Percentiles rank a stretch among this genome's conserved stretches.
These are phyloP conservation scores for Rhinogobio ventralis DNA, from an alignment of 2,797 vertebrate genomes.

Conservation along the genomic window DNA sequence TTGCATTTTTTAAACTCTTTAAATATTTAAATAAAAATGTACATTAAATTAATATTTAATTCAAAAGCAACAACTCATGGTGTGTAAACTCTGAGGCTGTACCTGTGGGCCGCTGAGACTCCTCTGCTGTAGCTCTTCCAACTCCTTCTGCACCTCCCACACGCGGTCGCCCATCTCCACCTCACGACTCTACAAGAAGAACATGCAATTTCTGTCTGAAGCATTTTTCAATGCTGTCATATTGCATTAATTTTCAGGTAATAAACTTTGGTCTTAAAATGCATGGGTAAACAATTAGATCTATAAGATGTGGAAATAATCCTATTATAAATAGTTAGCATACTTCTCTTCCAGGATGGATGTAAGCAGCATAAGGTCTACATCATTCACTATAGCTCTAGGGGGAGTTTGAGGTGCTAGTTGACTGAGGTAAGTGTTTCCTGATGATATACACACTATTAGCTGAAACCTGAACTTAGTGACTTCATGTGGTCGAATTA, in stretches of 20 bases:
- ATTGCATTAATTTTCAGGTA: background rate
- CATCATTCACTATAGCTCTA: slow-evolving; percentile 50
- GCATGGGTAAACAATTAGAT: slow-evolving; percentile 1
- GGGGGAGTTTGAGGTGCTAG: slow-evolving; percentile 31
- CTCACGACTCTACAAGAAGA: slow-evolving; percentile 84
- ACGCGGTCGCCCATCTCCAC: slow-evolving; percentile 95
- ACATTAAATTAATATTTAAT: background rate
- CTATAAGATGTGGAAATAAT: slow-evolving; percentile 15
- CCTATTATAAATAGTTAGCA: background rate
- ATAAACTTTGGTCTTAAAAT: slow-evolving; percentile 7
- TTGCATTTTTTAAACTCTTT: too few species aligned
- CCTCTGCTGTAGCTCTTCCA: slow-evolving; percentile 83
- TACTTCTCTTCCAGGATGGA: background rate
- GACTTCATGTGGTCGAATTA: slow-evolving; percentile 16
- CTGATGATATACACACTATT: slow-evolving; percentile 50
- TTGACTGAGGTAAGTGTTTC: slow-evolving; percentile 49
- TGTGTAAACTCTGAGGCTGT: slow-evolving; percentile 46
- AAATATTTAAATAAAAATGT: too few species aligned
- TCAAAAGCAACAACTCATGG: background rate
- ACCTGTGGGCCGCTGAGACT: slow-evolving; percentile 69
- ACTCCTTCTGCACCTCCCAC: slow-evolving; percentile 86
- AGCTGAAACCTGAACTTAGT: slow-evolving; percentile 29
- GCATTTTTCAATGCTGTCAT: slow-evolving; percentile 38
- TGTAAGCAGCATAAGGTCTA: slow-evolving; percentile 46
- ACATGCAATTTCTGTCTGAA: slow-evolving; percentile 59